These are phyloP conservation scores for Himalopsyche japonica DNA, from an alignment of 2,888 invertebrate genomes.

Conservation along the genomic window DNA sequence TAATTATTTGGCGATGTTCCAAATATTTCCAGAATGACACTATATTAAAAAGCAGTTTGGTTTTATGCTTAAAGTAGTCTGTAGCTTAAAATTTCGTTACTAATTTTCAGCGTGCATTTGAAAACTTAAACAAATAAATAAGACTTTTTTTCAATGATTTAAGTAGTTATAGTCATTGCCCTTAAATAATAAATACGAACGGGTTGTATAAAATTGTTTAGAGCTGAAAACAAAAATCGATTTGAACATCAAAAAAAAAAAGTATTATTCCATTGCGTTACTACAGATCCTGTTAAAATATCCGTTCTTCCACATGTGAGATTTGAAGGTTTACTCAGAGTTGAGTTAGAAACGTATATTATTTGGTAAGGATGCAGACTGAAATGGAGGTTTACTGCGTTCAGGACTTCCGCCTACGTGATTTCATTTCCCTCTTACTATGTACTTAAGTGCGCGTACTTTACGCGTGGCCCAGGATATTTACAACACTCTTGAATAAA, in stretches of 20 bases:
- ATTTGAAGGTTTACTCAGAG: background rate
- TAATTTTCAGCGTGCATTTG: background rate
- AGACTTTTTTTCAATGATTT: too few relatives aligned
- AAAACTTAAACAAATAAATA: too few relatives aligned
- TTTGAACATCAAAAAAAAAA: too few relatives aligned
- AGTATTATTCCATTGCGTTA: too few relatives aligned
- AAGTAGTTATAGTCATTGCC: too few relatives aligned
- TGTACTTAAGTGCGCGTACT: background rate
- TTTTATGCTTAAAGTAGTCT: background rate
- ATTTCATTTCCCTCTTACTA: conserved; percentile 18
- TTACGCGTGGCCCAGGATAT: background rate
- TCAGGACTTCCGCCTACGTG: conserved; percentile 14
- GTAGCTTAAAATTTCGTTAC: background rate
- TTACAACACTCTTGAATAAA: background rate
- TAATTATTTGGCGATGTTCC: background rate
- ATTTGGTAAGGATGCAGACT: background rate
- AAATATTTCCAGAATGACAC: background rate
- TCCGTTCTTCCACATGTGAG: background rate
- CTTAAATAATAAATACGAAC: too few relatives aligned
- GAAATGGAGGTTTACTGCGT: background rate
- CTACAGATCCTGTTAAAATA: too few relatives aligned
- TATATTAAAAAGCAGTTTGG: background rate
- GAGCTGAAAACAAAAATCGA: too few relatives aligned
- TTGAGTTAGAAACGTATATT: background rate
- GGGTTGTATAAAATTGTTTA: too few relatives aligned